Evolutionary conservation across 2,797 vertebrate species (phyloP).

Genomic region (Echeneis naucrates): DNA sequence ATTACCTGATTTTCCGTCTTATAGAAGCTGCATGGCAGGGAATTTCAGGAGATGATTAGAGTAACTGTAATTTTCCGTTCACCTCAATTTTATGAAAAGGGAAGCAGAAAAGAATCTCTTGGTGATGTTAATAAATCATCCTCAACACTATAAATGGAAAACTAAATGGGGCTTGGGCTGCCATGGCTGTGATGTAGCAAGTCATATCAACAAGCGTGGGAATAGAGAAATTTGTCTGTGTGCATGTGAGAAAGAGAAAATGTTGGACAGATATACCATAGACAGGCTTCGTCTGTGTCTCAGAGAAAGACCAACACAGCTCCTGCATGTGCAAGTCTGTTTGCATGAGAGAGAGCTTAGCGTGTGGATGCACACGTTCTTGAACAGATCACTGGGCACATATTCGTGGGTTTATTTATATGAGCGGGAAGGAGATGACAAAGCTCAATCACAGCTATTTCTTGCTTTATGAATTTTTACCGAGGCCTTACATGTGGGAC

Average conservation of each 20-base stretch:
- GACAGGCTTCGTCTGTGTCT: constrained; percentile 20
- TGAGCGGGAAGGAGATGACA: constrained; percentile 32
- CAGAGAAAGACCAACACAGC: constrained; percentile 15
- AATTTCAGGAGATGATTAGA: constrained; percentile 46
- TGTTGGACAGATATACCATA: constrained; percentile 14
- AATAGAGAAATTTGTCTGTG: constrained; percentile 20
- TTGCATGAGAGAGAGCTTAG: constrained; percentile 29
- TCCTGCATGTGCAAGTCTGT: constrained; percentile 27
- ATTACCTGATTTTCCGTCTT: constrained; percentile 61
- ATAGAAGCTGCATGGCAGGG: constrained; percentile 29
- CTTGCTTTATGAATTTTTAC: constrained; percentile 47
- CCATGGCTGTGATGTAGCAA: constrained; percentile 57
- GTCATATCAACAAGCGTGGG: constrained; percentile 56
- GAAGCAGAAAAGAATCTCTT: constrained; percentile 33
- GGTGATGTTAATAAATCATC: constrained; percentile 73
- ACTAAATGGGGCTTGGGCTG: constrained; percentile 56
- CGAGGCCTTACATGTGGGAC: constrained; percentile 21
- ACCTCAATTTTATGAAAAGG: constrained; percentile 56
- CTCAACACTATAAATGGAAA: constrained; percentile 68
- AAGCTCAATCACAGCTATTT: constrained; percentile 54
- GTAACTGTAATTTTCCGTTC: constrained; percentile 54
- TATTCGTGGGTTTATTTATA: constrained; percentile 51
- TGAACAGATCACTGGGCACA: constrained; percentile 62
- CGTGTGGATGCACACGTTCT: constrained; percentile 40
- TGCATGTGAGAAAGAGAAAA: constrained; percentile 20